Evolutionary conservation across 2,888 invertebrate genomes (phyloP), one percentile per base, ranked within the genome.

Genomic region (Chesias legatella): DNA sequence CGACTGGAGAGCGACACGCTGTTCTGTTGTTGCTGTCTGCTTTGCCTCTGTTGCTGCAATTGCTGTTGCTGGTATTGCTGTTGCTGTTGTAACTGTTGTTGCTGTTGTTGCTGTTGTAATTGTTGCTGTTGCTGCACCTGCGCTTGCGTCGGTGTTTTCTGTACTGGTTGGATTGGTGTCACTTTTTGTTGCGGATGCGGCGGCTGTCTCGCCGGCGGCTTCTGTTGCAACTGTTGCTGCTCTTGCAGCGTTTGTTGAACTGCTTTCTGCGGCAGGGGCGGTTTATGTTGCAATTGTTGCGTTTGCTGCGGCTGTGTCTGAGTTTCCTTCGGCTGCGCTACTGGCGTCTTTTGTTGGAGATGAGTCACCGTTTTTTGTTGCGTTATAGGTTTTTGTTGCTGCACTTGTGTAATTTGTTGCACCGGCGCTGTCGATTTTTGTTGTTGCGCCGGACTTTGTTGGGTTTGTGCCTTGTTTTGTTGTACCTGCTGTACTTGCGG

Each of bases 1-100:
- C 88, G 58, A 53, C 88, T 89, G 0, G 82, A 82, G 0, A 81
- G 53, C 0, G 84, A 82, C n/a, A 76, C 67, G 8, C 66, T 60
- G 7, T 58, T 58, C 43, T 60, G 73, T 30, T 74, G 73, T 10
- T 65, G 71, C 1, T 66, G 67, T 31, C 67, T 47, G 30, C 60
- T 56, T 36, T 61, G 58, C 7, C 66, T 48, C 33, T 66, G 68
- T 29, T 63, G 62, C 27, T 63, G 64, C 11, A 62, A 60, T 31
- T 63, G 58, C 10, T 62, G 63, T 11, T 55, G 60, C 10, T 53
- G 56, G 29, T 56, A 56, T 32, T 55, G 51, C 33, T 53, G 50
- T 13, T 51, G 56, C 25, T 43, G 43, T 11, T 39, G n/a, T n/a
- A n/a, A n/a, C n/a, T n/a, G n/a, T n/a, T n/a, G n/a, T n/a, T n/a